These are phyloP conservation scores for Carettochelys insculpta DNA, from an alignment of 2,113 vertebrate genomes.

Conservation along the genomic window DNA sequence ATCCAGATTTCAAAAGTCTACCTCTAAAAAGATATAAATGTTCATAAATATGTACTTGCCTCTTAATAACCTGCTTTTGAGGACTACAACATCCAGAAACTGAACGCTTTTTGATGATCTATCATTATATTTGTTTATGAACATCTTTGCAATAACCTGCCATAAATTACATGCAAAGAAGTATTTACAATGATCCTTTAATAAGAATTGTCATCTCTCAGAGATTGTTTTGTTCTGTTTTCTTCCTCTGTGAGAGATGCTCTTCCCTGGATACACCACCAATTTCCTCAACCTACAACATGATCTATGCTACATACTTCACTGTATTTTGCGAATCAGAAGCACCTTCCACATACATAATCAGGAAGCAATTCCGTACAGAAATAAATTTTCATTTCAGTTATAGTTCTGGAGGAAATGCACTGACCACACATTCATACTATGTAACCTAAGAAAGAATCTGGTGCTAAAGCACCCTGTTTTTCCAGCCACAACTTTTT, in stretches of 20 bases:
- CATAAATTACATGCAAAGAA: not conserved
- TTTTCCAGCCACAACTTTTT: not conserved
- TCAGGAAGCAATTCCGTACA: not conserved
- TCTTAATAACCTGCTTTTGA: not conserved
- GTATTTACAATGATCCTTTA: not conserved
- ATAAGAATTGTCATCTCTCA: not conserved
- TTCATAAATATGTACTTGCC: not conserved
- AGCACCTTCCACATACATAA: not conserved
- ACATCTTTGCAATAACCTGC: not conserved
- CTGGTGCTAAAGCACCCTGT: not conserved
- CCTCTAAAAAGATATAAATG: not conserved
- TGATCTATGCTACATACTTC: not conserved
- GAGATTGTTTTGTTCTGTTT: not conserved
- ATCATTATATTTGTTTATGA: not conserved
- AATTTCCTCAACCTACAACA: not conserved
- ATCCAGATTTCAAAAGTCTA: not conserved
- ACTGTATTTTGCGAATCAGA: not conserved
- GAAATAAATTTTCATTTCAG: not conserved
- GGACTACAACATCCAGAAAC: not conserved
- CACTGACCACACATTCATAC: not conserved
- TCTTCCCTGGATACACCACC: not conserved
- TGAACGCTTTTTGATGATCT: not conserved
- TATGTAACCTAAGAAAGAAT: not conserved
- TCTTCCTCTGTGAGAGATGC: not conserved
- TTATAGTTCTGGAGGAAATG: not conserved